Conservation (phyloP, 2,113 vertebrate species). For the Marcusenius ussheri region DNA sequence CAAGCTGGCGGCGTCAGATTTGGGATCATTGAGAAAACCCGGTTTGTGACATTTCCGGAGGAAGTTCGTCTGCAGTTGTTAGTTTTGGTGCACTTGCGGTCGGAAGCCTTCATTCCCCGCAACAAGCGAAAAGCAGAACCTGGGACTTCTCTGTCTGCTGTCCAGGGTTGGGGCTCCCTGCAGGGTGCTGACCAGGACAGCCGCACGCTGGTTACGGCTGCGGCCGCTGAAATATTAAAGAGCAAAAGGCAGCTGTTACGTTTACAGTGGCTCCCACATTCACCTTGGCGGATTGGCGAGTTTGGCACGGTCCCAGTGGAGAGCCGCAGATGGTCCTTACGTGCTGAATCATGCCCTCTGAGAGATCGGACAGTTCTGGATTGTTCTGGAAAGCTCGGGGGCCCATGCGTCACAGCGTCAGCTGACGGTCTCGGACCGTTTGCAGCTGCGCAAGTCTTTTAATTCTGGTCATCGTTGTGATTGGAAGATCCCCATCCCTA, state of each 20-base stretch:
- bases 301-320: too few relatives aligned
- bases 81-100: background rate
- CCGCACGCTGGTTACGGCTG: too few relatives aligned
- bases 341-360: conserved; percentile 14
- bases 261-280: background rate
- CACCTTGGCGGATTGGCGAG: background rate
- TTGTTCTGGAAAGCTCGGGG: background rate
- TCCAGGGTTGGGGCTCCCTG: background rate
- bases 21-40: background rate
- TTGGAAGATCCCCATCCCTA: background rate
- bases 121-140: background rate
- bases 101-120: background rate
- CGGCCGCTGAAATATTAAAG: background rate
- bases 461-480: background rate
- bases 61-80: background rate
- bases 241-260: background rate
- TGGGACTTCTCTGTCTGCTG: background rate
- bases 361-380: conserved; percentile 5
- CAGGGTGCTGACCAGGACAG: background rate
- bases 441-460: background rate
- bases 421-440: background rate
- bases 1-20: background rate
- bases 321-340: background rate
- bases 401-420: background rate
- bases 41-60: background rate